Conservation (phyloP, 2,797 vertebrate species). For the Pseudochaenichthys georgianus region DNA sequence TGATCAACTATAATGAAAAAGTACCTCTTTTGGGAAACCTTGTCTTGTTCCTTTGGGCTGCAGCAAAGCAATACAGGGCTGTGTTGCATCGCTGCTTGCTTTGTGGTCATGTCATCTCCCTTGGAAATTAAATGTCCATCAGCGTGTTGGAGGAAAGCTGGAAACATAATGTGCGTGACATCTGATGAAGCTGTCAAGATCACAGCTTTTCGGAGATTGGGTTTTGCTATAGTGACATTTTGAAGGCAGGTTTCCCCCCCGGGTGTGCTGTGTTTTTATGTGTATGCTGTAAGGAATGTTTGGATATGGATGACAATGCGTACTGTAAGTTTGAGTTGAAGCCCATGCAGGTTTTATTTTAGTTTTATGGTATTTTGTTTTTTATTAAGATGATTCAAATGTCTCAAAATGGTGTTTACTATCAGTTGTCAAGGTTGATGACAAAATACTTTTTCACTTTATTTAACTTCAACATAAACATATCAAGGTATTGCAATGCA, state of each 20-base stretch:
- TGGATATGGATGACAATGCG: neutral
- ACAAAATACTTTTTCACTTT: neutral
- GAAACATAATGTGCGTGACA: constrained; percentile 41
- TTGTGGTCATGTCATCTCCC: constrained; percentile 56
- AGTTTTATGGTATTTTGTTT: neutral
- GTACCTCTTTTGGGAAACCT: constrained; percentile 52
- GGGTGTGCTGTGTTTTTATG: neutral
- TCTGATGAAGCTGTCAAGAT: constrained; percentile 62
- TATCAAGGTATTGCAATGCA: neutral
- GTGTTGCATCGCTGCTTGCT: constrained; percentile 53
- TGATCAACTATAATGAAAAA: constrained; percentile 56
- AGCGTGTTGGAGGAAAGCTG: constrained; percentile 44
- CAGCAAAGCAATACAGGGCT: constrained; percentile 49
- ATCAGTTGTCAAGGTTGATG: constrained; percentile 10
- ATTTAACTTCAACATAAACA: constrained; percentile 1
- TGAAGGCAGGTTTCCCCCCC: constrained; percentile 7
- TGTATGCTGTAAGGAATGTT: neutral
- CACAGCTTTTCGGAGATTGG: constrained; percentile 46
- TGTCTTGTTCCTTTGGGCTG: constrained; percentile 58
- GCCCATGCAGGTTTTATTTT: neutral
- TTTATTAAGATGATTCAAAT: neutral
- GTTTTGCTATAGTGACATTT: constrained; percentile 14
- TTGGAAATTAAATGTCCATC: constrained; percentile 66
- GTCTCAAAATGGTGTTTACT: no score
- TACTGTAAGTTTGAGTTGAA: neutral